A percentile compares a stretch with the other conserved stretches of the same genome.
Conservation (phyloP, 1,140 invertebrate species). For the Brachionus paranguensis region DNA sequence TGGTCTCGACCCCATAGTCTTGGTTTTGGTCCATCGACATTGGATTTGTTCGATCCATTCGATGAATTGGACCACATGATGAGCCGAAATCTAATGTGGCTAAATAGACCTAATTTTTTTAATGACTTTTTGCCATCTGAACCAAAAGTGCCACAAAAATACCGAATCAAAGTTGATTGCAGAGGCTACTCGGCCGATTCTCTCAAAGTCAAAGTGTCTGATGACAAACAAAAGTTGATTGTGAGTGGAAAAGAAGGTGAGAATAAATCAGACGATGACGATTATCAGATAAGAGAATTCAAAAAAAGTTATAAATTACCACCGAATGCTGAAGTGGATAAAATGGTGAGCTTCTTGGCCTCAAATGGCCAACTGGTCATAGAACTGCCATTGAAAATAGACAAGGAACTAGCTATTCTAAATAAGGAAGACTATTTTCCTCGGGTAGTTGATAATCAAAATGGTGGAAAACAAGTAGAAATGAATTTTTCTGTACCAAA, state of each 20-base stretch:
- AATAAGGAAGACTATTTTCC: background rate
- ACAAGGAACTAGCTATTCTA: background rate
- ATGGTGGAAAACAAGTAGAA: background rate
- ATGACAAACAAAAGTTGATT: background rate
- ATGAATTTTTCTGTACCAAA: background rate
- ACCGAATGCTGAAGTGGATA: background rate
- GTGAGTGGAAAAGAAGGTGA: conserved; percentile 12
- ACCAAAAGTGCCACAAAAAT: background rate
- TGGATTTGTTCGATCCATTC: conserved; percentile 19
- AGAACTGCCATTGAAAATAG: conserved; percentile 17
- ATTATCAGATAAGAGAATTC: conserved; percentile 15
- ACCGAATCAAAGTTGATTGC: background rate
- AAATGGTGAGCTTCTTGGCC: conserved; percentile 26
- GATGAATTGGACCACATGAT: background rate
- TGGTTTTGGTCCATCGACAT: background rate
- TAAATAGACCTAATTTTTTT: background rate
- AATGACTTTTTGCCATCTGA: background rate
- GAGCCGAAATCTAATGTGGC: background rate
- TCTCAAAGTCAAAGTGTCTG: background rate
- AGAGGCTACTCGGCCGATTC: background rate
- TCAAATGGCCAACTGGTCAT: background rate
- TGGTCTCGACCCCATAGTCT: background rate
- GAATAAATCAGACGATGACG: background rate
- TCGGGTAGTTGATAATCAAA: background rate
- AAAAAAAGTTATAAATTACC: conserved; percentile 11